Conservation (phyloP, 2,797 vertebrate genomes). For the Lepus oiostolus region DNA sequence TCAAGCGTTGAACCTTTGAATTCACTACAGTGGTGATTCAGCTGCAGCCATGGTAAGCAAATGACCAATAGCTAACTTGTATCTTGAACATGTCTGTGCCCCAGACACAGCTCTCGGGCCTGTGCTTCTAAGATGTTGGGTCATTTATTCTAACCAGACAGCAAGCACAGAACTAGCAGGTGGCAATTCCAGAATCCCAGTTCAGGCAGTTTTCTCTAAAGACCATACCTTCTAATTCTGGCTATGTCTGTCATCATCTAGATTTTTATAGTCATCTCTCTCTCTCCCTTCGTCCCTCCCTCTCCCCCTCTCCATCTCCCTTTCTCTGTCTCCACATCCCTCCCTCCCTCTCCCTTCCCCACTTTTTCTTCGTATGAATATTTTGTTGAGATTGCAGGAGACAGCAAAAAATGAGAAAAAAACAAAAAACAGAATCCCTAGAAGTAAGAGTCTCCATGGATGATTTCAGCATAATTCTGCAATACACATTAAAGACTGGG, state of each 20-base stretch:
- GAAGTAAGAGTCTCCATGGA: neutral
- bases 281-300: neutral
- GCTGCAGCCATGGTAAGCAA: neutral
- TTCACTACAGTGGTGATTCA: no score
- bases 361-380: neutral
- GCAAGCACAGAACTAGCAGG: neutral
- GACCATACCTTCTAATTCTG: neutral
- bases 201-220: neutral
- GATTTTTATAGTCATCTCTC: rapidly evolving
- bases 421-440: neutral
- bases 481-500: neutral
- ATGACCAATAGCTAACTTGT: neutral
- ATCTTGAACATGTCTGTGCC: rapidly evolving
- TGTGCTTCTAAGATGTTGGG: rapidly evolving
- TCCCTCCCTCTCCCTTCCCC: no score
- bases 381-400: constrained; percentile 6
- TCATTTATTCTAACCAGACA: neutral
- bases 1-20: neutral
- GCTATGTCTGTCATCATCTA: neutral
- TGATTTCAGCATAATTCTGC: neutral
- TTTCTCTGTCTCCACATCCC: neutral
- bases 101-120: neutral
- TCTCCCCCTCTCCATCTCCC: no score
- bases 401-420: rapidly evolving
- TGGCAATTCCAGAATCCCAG: neutral